Evolutionary conservation across 2,888 invertebrate species (phyloP).

Genomic region (Oligia strigilis): DNA sequence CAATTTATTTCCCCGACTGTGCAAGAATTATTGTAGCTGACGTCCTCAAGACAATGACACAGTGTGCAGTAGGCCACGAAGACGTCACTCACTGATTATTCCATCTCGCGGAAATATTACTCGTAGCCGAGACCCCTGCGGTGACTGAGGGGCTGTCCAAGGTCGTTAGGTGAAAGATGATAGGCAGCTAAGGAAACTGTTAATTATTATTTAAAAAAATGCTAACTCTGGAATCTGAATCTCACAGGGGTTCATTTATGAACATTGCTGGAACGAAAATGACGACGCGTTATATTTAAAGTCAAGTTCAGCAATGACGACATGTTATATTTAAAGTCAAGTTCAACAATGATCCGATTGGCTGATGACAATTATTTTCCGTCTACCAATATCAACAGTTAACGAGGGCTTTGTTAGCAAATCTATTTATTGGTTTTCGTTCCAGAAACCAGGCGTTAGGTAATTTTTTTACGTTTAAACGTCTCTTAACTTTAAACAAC

Average conservation of each 20-base stretch:
- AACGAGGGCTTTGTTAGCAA: not conserved
- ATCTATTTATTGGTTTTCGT: not conserved
- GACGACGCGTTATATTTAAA: too few relatives aligned
- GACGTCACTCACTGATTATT: slow-evolving; percentile 56
- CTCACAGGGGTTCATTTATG: not conserved
- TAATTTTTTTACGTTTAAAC: not conserved
- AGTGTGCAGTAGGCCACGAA: slow-evolving; percentile 4
- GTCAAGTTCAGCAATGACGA: too few relatives aligned
- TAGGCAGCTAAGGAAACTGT: not conserved
- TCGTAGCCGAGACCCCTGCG: slow-evolving; percentile 11
- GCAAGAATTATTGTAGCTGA: not conserved
- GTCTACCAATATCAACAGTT: not conserved
- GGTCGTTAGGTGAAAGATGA: not conserved
- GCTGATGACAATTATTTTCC: not conserved
- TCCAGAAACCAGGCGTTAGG: too few relatives aligned
- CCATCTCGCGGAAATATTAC: slow-evolving; percentile 51
- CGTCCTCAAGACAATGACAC: slow-evolving; percentile 7
- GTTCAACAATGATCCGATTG: not conserved
- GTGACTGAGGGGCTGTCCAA: slow-evolving; percentile 15
- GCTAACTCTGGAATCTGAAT: not conserved
- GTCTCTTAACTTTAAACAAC: not conserved
- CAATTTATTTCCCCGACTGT: not conserved
- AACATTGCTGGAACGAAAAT: not conserved
- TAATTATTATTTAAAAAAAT: not conserved
- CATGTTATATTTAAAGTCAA: not conserved